phyloP scores from a whole-genome alignment of 1,140 invertebrate genomes.

The Drosophila subpulchrella region DNA sequence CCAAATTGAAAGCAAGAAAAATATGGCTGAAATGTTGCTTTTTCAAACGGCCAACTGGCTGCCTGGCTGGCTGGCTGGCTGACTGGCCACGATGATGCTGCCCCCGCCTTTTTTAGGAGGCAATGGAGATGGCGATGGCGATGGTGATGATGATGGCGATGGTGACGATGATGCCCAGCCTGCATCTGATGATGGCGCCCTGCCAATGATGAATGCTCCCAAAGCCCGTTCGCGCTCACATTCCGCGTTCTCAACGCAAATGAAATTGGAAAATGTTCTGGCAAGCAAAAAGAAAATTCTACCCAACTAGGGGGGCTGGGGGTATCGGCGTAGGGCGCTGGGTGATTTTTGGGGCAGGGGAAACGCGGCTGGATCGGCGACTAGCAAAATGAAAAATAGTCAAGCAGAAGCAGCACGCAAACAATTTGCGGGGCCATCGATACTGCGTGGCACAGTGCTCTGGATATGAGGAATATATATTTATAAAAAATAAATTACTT shows the following conservation, averaged over 20 bases:
- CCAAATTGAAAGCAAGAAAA: constrained; percentile 81
- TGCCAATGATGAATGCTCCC: constrained; percentile 75
- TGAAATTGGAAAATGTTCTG: constrained; percentile 81
- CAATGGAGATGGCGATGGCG: constrained; percentile 4
- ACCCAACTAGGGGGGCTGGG: background rate
- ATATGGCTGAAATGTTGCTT: constrained; percentile 82
- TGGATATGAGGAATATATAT: background rate
- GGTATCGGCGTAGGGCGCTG: background rate
- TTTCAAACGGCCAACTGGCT: constrained; percentile 73
- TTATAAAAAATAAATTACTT: background rate
- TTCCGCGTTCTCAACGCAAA: constrained; percentile 76
- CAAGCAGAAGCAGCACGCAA: constrained; percentile 65
- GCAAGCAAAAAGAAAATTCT: constrained; percentile 77
- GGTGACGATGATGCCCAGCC: constrained; percentile 49
- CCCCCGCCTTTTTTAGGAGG: background rate
- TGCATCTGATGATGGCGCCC: constrained; percentile 39
- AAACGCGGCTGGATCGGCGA: constrained; percentile 37
- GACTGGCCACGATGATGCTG: constrained; percentile 29
- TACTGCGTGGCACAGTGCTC: constrained; percentile 39
- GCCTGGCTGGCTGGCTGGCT: background rate
- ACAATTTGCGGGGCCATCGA: constrained; percentile 73
- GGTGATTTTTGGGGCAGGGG: background rate
- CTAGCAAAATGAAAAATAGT: constrained; percentile 78
- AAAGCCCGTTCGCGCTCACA: constrained; percentile 62
- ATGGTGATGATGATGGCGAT: constrained; percentile 27